These are phyloP conservation scores for Etheostoma perlongum DNA, from an alignment of 2,797 vertebrate species.

Conservation along the genomic window DNA sequence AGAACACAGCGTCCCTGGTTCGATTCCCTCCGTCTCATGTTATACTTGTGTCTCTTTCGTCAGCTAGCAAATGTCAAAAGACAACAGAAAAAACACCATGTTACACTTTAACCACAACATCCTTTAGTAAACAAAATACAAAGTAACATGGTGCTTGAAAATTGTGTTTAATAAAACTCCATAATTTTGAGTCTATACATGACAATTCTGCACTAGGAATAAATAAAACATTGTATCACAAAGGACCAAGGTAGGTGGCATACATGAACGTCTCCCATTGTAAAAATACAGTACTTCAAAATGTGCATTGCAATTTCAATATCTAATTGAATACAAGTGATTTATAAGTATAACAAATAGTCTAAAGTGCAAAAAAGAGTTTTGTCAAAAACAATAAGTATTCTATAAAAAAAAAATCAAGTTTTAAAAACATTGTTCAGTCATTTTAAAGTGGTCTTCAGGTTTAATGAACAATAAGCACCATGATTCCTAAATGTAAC, in stretches of 20 bases:
- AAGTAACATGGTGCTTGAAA: conserved; percentile 47
- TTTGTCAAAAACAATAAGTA: conserved; percentile 55
- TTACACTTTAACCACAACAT: neutral
- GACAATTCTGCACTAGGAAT: conserved; percentile 74
- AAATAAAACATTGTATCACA: conserved; percentile 82
- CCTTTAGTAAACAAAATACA: conserved; percentile 1
- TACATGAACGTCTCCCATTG: conserved; percentile 69
- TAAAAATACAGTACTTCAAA: conserved; percentile 82
- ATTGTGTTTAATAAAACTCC: conserved; percentile 75
- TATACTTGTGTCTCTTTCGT: neutral
- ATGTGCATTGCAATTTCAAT: conserved; percentile 65
- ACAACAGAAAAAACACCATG: neutral
- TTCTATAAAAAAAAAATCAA: conserved; percentile 61
- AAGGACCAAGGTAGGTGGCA: conserved; percentile 60
- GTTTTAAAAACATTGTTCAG: conserved; percentile 66
- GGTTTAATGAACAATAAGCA: conserved; percentile 56
- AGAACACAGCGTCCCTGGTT: neutral
- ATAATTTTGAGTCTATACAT: conserved; percentile 74
- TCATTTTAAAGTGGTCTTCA: conserved; percentile 64
- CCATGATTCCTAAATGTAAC: conserved; percentile 63
- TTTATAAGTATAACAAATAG: conserved; percentile 74
- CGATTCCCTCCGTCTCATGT: neutral
- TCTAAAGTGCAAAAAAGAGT: conserved; percentile 85
- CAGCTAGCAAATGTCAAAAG: neutral
- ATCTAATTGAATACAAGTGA: conserved; percentile 74